Evolutionary conservation across 2,888 invertebrate genomes (phyloP).

Genomic region (Drosophila paracracens): DNA sequence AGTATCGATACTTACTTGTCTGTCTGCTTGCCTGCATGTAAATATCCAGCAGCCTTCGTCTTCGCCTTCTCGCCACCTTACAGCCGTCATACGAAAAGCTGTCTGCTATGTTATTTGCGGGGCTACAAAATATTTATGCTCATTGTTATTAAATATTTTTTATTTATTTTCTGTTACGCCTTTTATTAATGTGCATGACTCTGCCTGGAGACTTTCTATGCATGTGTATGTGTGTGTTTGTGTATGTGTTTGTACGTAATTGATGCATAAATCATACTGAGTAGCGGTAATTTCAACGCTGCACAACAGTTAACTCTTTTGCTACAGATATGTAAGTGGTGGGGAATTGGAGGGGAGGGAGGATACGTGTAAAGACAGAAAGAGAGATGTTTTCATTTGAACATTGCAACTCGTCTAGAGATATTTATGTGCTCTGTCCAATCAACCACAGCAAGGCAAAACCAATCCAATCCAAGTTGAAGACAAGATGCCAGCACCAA

Average conservation of each 20-base stretch:
- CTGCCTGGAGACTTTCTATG: slow-evolving; percentile 48
- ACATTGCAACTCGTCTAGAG: slow-evolving; percentile 43
- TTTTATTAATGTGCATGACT: slow-evolving; percentile 63
- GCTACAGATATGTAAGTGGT: slow-evolving; percentile 51
- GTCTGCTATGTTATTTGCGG: slow-evolving; percentile 64
- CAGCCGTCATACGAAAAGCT: slow-evolving; percentile 37
- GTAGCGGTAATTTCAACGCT: slow-evolving; percentile 60
- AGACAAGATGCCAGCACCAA: slow-evolving; percentile 20
- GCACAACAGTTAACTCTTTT: slow-evolving; percentile 58
- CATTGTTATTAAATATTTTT: slow-evolving; percentile 67
- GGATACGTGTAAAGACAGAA: slow-evolving; percentile 3
- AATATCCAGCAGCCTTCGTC: slow-evolving; percentile 34
- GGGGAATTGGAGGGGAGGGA: background rate
- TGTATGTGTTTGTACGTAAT: slow-evolving; percentile 51
- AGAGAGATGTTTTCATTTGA: slow-evolving; percentile 36
- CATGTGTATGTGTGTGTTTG: slow-evolving; percentile 10
- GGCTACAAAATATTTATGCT: slow-evolving; percentile 68
- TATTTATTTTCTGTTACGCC: slow-evolving; percentile 18
- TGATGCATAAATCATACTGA: slow-evolving; percentile 75
- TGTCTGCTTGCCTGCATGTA: slow-evolving; percentile 33
- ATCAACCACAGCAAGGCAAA: slow-evolving; percentile 49
- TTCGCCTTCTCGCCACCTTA: slow-evolving; percentile 3
- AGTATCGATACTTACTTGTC: slow-evolving; percentile 17
- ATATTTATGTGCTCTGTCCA: slow-evolving; percentile 63
- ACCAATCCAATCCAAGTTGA: slow-evolving; percentile 17